Conservation (phyloP, 2,888 invertebrate species). For the Aphodius sticticus region DNA sequence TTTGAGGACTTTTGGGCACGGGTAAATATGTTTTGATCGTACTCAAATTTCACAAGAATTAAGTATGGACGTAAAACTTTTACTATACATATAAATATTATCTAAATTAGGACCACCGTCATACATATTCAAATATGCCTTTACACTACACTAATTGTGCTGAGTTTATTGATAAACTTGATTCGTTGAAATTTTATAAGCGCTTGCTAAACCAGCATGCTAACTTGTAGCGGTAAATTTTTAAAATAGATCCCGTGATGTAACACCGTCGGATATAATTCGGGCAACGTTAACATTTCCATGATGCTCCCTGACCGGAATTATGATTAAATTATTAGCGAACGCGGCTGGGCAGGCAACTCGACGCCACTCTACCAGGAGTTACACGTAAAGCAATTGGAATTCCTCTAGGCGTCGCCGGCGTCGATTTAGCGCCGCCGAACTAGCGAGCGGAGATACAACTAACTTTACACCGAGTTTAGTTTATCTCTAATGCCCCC, state of each 20-base stretch:
- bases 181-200: too few species aligned
- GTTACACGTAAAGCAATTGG: background rate
- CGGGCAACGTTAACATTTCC: background rate
- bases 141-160: too few species aligned
- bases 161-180: too few species aligned
- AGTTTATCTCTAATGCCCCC: background rate
- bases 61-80: too few species aligned
- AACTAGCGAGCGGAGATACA: background rate
- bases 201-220: too few species aligned
- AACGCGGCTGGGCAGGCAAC: background rate
- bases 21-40: too few species aligned
- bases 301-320: background rate
- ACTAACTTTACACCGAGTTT: constrained; percentile 4
- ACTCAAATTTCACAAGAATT: too few species aligned
- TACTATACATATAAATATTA: too few species aligned
- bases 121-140: too few species aligned
- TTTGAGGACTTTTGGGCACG: too few species aligned
- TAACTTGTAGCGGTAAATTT: background rate
- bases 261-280: background rate
- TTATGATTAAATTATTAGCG: background rate
- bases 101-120: too few species aligned
- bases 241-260: background rate
- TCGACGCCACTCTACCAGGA: background rate
- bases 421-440: background rate
- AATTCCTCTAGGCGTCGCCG: background rate